Evolutionary conservation across 2,797 vertebrate genomes (phyloP).

Genomic region (Tragelaphus eurycerus): DNA sequence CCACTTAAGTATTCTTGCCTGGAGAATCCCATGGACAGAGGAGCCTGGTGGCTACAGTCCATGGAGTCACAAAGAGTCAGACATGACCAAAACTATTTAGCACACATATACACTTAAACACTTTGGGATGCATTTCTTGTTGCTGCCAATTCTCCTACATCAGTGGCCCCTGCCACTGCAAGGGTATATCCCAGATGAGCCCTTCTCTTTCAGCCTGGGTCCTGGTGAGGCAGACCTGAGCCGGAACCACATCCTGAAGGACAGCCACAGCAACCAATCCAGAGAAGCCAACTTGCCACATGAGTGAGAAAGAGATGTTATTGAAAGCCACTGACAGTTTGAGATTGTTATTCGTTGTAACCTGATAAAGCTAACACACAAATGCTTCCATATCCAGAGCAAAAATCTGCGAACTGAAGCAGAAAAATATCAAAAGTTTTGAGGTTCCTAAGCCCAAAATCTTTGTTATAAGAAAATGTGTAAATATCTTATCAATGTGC

Average conservation of each 20-base stretch:
- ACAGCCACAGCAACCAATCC: neutral
- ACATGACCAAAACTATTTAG: neutral
- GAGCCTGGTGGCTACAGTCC: neutral
- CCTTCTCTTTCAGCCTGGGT: neutral
- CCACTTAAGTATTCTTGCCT: neutral
- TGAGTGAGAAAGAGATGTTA: neutral
- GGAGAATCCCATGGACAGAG: neutral
- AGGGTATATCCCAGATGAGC: neutral
- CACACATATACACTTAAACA: neutral
- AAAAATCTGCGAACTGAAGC: neutral
- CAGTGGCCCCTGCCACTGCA: neutral
- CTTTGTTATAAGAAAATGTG: constrained; percentile 39
- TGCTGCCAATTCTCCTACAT: neutral
- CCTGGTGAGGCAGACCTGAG: neutral
- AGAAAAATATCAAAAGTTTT: constrained; percentile 5
- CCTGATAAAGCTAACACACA: neutral
- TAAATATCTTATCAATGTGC: neutral
- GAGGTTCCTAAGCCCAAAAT: neutral
- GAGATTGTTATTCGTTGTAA: neutral
- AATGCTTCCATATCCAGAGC: neutral
- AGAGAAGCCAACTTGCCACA: neutral
- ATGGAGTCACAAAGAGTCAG: neutral
- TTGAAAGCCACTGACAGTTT: neutral
- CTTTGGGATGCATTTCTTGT: neutral
- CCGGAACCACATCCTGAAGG: neutral